Evolutionary conservation across 2,888 invertebrate species (phyloP).

Genomic region (Drosophila anomelani): DNA sequence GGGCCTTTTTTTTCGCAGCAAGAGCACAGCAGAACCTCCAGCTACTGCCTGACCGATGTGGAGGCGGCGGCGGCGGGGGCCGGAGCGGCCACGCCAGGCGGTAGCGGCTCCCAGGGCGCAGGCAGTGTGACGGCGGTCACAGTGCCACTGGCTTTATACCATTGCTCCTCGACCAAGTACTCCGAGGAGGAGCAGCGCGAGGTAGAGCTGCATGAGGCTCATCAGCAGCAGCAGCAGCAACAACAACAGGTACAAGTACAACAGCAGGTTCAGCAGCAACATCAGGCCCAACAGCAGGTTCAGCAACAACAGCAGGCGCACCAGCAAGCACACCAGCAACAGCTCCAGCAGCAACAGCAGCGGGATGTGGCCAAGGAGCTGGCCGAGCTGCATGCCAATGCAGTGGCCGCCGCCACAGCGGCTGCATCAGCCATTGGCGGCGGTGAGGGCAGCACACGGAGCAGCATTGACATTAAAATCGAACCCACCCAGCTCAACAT

Average conservation of each 20-base stretch:
- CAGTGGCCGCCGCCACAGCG: constrained; percentile 55
- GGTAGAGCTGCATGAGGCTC: constrained; percentile 62
- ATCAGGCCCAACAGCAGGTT: constrained; percentile 52
- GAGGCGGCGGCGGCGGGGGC: constrained; percentile 64
- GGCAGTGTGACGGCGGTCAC: constrained; percentile 53
- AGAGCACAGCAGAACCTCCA: constrained; percentile 74
- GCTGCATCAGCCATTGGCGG: constrained; percentile 35
- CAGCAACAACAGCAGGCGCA: constrained; percentile 56
- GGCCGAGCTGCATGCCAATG: constrained; percentile 75
- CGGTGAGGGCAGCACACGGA: constrained; percentile 50
- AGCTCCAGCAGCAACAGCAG: constrained; percentile 72
- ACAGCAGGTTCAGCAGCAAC: constrained; percentile 45
- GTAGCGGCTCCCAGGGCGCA: constrained; percentile 36
- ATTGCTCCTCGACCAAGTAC: constrained; percentile 70
- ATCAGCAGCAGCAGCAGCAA: constrained; percentile 42
- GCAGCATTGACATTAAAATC: constrained; percentile 78
- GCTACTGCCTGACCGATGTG: constrained; percentile 77
- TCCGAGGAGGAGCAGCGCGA: constrained; percentile 75
- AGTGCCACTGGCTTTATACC: constrained; percentile 70
- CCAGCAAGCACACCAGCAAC: constrained; percentile 62
- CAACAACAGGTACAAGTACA: constrained; percentile 65
- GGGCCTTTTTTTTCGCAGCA: constrained; percentile 11
- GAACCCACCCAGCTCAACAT: constrained; percentile 65
- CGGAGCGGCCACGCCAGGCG: constrained; percentile 45
- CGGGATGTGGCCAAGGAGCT: constrained; percentile 77